phyloP scores from a whole-genome alignment of 2,888 invertebrate species.

The Ormia ochracea region DNA sequence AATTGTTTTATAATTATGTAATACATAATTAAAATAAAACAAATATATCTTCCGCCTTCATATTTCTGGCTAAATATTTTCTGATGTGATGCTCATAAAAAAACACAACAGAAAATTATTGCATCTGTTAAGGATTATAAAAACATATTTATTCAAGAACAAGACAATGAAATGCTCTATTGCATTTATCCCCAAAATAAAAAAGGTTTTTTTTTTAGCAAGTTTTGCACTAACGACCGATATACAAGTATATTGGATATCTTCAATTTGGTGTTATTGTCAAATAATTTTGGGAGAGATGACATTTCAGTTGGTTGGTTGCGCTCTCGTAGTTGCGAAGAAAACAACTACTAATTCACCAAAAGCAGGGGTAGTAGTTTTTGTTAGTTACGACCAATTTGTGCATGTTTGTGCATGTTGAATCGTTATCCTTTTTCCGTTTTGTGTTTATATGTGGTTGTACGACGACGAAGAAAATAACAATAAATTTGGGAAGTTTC shows the following conservation, averaged over 20 bases:
- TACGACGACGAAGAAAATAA: constrained; percentile 40
- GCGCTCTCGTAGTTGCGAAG: constrained; percentile 42
- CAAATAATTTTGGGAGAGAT: constrained; percentile 20
- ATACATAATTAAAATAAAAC: too few relatives aligned
- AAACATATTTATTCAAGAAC: background rate
- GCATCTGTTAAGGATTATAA: constrained; percentile 37
- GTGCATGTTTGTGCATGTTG: constrained; percentile 24
- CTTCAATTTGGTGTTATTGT: constrained; percentile 29
- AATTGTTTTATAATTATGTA: too few relatives aligned
- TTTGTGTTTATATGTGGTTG: constrained; percentile 2
- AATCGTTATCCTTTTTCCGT: constrained; percentile 53
- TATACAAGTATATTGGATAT: constrained; percentile 17
- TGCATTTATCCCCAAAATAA: constrained; percentile 54
- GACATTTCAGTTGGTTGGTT: constrained; percentile 33
- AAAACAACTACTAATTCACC: constrained; percentile 53
- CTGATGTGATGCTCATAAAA: too few relatives aligned
- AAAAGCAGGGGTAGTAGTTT: constrained; percentile 23
- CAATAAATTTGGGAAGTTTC: constrained; percentile 54
- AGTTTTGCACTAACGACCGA: constrained; percentile 25
- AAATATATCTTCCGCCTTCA: too few relatives aligned
- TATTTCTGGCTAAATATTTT: too few relatives aligned
- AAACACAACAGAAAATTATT: constrained; percentile 12
- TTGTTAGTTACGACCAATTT: constrained; percentile 5
- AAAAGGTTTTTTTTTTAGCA: constrained; percentile 49
- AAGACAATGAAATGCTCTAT: constrained; percentile 44